Percentiles rank a stretch among this genome's conserved stretches.
Conservation (phyloP, 2,797 vertebrate species). For the Enteromius viviparus region DNA sequence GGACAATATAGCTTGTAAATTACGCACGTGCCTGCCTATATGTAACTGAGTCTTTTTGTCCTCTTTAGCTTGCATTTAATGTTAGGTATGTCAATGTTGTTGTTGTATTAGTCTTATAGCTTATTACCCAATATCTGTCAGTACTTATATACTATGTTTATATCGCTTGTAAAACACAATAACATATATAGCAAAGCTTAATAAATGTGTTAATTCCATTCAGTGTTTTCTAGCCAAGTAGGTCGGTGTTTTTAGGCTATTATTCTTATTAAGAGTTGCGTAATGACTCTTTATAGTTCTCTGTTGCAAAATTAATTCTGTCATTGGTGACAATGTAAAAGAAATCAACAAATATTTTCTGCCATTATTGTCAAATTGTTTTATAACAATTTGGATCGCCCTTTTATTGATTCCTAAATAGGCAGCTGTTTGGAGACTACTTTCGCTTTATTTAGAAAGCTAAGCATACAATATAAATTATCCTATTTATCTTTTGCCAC, state of each 20-base stretch:
- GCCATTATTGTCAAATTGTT: background rate
- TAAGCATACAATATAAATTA: background rate
- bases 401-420: background rate
- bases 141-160: constrained; percentile 68
- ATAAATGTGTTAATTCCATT: constrained; percentile 72
- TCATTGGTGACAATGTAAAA: background rate
- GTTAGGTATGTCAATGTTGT: constrained; percentile 63
- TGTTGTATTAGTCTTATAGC: constrained; percentile 50
- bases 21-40: constrained; percentile 66
- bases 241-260: background rate
- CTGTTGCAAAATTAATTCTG: background rate
- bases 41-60: constrained; percentile 62
- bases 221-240: constrained; percentile 24
- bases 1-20: constrained; percentile 67
- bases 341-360: background rate
- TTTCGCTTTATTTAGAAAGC: background rate
- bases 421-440: background rate
- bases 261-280: background rate
- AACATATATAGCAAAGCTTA: constrained; percentile 68
- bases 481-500: background rate
- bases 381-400: background rate
- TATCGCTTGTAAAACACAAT: constrained; percentile 71
- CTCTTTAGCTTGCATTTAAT: constrained; percentile 60
- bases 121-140: constrained; percentile 51
- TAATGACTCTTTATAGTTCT: background rate